Evolutionary conservation across 2,113 vertebrate genomes (phyloP).

Genomic region (Trogon melanurus): DNA sequence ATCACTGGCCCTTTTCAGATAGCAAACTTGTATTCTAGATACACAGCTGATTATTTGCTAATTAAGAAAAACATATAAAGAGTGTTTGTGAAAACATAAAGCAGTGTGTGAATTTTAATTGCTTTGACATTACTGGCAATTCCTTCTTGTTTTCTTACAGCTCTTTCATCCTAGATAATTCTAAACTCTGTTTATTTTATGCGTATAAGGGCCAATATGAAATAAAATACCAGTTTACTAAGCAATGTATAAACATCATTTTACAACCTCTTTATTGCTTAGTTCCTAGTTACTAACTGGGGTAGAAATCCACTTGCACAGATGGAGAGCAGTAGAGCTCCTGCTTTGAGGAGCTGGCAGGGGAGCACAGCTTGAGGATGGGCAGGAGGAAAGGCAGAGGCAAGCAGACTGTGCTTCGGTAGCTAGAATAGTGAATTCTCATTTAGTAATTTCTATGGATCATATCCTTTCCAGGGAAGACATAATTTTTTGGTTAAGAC

Average conservation of each 20-base stretch:
- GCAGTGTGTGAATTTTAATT: slow-evolving; percentile 23
- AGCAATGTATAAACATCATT: slow-evolving; percentile 1
- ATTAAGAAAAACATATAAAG: slow-evolving; percentile 8
- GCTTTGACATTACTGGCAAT: not conserved
- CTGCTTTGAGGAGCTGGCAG: not conserved
- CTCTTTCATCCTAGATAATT: not conserved
- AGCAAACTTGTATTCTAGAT: slow-evolving; percentile 17
- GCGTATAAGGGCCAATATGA: not conserved
- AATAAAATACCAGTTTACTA: slow-evolving; percentile 35
- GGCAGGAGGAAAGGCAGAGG: not conserved
- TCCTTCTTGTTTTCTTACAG: slow-evolving; percentile 11
- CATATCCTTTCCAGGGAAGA: not conserved
- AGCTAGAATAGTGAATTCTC: not conserved
- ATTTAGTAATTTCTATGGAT: not conserved
- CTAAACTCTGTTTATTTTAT: slow-evolving; percentile 34
- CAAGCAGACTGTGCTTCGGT: not conserved
- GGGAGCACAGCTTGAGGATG: rapidly evolving
- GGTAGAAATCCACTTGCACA: not conserved
- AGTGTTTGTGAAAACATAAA: slow-evolving; percentile 22
- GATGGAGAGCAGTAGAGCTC: not conserved
- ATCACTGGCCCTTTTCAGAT: not conserved
- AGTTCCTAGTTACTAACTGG: not conserved
- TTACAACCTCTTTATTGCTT: not conserved
- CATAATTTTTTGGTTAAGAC: not conserved
- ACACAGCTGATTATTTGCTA: slow-evolving; percentile 27